A percentile compares a stretch with the other conserved stretches of the same genome.
Evolutionary conservation across 2,797 vertebrate species (phyloP).

Genomic region (Huso huso): DNA sequence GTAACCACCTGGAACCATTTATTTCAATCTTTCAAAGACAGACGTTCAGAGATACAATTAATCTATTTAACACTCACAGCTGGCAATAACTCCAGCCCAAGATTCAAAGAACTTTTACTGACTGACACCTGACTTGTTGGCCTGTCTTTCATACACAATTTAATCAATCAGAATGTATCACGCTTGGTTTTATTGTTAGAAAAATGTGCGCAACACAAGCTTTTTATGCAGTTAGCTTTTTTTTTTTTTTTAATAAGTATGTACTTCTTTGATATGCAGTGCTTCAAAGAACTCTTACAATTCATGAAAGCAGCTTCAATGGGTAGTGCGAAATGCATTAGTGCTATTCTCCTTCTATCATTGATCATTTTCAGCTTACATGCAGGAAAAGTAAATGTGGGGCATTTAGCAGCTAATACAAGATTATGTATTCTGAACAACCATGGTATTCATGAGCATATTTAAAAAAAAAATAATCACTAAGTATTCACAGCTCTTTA

Average conservation of each 20-base stretch:
- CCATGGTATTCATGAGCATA: no score
- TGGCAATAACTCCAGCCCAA: slow-evolving; percentile 2
- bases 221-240: slow-evolving; percentile 29
- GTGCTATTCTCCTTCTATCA: neutral
- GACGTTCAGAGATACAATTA: neutral
- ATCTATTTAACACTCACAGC: slow-evolving; percentile 5
- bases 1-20: no score
- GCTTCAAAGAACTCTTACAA: neutral
- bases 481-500: no score
- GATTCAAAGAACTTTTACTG: slow-evolving; percentile 4
- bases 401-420: neutral
- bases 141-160: slow-evolving; percentile 6
- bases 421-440: no score
- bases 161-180: slow-evolving; percentile 3
- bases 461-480: no score
- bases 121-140: neutral
- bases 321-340: neutral
- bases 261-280: slow-evolving; percentile 9
- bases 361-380: slow-evolving; percentile 12
- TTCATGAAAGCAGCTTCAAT: neutral
- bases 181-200: slow-evolving; percentile 31
- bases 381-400: slow-evolving; percentile 3
- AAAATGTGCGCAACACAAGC: slow-evolving; percentile 54
- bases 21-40: neutral
- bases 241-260: slow-evolving; percentile 6